These are phyloP conservation scores for Ephydatia muelleri DNA, from an alignment of 37 sponge, comb jelly and placozoan species.

Conservation along the genomic window DNA sequence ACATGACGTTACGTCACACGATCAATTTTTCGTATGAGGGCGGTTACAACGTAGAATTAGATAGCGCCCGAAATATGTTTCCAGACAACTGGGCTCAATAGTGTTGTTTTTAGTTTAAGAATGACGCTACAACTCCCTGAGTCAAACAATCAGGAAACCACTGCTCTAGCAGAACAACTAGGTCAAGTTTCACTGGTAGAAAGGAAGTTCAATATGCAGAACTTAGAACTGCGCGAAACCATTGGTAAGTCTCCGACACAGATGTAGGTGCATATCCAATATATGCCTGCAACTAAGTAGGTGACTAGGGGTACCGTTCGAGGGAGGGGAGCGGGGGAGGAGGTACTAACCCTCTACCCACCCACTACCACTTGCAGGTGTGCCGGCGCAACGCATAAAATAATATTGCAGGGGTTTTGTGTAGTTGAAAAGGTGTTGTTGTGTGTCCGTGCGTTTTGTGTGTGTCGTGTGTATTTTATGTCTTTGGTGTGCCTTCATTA, in stretches of 20 bases:
- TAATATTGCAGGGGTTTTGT: background rate
- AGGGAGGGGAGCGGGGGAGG: background rate
- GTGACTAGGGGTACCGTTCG: background rate
- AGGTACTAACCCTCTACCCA: background rate
- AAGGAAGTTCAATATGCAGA: constrained; percentile 53
- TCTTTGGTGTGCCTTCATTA: too few relatives aligned
- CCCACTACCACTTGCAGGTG: background rate
- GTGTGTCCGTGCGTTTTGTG: background rate
- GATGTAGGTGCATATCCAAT: background rate
- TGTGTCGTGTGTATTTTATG: too few relatives aligned
- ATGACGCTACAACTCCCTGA: background rate
- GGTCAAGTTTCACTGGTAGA: constrained; percentile 57
- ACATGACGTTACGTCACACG: background rate
- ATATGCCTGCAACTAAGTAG: background rate
- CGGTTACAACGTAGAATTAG: background rate
- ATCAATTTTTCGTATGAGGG: background rate
- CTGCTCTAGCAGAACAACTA: constrained; percentile 44
- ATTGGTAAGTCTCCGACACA: constrained; percentile 53
- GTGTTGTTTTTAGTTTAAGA: background rate
- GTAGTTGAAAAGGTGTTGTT: background rate
- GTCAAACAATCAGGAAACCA: background rate
- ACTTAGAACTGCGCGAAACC: constrained; percentile 74
- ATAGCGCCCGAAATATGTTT: background rate
- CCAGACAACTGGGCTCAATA: background rate
- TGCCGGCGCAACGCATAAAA: background rate